Evolutionary conservation across 2,888 invertebrate genomes (phyloP), one percentile per base, ranked within the genome.

Genomic region (Isoperla grammatica): DNA sequence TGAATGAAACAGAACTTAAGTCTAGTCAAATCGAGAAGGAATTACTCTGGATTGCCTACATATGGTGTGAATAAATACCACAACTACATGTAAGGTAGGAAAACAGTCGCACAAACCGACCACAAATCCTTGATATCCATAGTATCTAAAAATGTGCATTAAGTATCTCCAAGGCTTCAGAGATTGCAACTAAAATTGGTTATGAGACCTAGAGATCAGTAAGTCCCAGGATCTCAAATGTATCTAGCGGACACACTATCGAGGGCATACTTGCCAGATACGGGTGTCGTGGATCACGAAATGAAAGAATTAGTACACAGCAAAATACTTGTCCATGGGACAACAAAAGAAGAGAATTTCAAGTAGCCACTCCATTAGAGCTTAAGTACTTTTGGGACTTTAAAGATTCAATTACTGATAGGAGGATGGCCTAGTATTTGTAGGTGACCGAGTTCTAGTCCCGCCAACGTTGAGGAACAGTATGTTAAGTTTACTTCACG

Each of bases 401-500:
- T 11, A 57, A 48, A 50, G 48, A 57, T 57, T 23, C 19, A 22
- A 29, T 22, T 22, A 37, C 23, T 23, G 46, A n/a, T n/a, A 19
- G 23, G 49, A 57, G 9, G 48, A 53, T 13, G 49, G 43, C 49
- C 22, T 46, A 35, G 20, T 57, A 15, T 57, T 57, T 48, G 23
- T 49, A n/a, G 40, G 40, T 29, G 35, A 46, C 37, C 17, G 37
- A 29, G 57, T 50, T 12, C 29, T 57, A 17, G 49, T 50, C 15
- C 57, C 57, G 2, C 13, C 17, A 46, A 35, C 20, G 12, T 20
- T 57, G 35, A 46, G 17, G 13, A 17, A 46, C 13, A 20, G 29
- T 19, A 57, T 57, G 48, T 40, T 57, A 46, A 12, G 13, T 29
- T 19, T 11, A 35, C 23, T 57, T n/a, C 57, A 54, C 43, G 49